phyloP scores from a whole-genome alignment of 2,888 invertebrate genomes.

The Leptura quadrifasciata region DNA sequence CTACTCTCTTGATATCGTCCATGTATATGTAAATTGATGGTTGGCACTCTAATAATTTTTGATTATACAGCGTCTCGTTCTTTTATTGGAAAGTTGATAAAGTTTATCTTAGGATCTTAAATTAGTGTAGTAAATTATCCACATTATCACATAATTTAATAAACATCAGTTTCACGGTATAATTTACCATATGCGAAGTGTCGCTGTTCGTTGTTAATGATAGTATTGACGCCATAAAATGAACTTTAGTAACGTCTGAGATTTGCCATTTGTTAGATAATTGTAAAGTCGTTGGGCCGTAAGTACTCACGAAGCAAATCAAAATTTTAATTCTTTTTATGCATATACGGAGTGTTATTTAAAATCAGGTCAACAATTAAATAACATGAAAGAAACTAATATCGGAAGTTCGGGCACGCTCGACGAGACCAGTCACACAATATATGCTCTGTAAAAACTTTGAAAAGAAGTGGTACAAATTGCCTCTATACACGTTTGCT shows the following conservation, averaged over 20 bases:
- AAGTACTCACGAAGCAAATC: too few relatives aligned
- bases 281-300: too few relatives aligned
- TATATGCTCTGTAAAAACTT: too few relatives aligned
- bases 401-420: too few relatives aligned
- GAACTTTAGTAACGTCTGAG: neutral
- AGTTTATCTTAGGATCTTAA: constrained; percentile 14
- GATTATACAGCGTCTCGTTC: constrained; percentile 1
- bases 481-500: too few relatives aligned
- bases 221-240: constrained; percentile 3
- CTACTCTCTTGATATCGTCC: neutral
- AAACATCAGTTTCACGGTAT: neutral
- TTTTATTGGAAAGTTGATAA: constrained; percentile 17
- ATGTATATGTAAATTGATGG: constrained; percentile 21
- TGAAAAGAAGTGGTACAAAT: too few relatives aligned
- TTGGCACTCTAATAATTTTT: constrained; percentile 7
- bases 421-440: too few relatives aligned
- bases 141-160: constrained; percentile 34
- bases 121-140: constrained; percentile 24
- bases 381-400: too few relatives aligned
- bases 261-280: neutral
- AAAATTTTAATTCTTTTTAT: neutral
- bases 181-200: neutral
- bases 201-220: neutral
- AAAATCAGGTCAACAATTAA: too few relatives aligned
- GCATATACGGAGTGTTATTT: too few relatives aligned